Conservation (phyloP, 23 tunicate genomes). For the Styela clava region DNA sequence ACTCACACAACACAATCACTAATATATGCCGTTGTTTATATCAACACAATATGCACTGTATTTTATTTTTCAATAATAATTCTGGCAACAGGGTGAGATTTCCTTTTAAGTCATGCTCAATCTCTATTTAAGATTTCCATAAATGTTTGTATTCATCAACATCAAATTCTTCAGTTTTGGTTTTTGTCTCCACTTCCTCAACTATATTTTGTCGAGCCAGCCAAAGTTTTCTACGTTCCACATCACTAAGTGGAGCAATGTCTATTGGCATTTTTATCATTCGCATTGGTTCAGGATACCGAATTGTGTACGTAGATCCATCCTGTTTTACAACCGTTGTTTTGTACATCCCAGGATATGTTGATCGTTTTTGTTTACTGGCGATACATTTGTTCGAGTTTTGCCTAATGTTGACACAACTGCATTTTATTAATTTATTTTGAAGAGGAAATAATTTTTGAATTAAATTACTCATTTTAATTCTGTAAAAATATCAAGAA, state of each 20-base stretch:
- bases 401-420: neutral
- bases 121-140: constrained; percentile 38
- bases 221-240: constrained; percentile 63
- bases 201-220: constrained; percentile 40
- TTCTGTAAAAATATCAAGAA: neutral
- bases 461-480: neutral
- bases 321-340: constrained; percentile 46
- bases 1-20: no score
- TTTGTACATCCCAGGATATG: constrained; percentile 86
- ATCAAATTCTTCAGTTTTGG: constrained; percentile 36
- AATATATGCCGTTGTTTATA: no score
- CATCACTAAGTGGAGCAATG: constrained; percentile 36
- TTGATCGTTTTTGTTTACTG: constrained; percentile 46
- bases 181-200: constrained; percentile 15
- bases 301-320: constrained; percentile 60
- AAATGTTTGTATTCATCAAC: constrained; percentile 49
- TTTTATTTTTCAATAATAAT: no score
- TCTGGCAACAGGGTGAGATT: no score
- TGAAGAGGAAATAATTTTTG: no score
- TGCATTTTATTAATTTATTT: neutral
- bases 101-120: no score
- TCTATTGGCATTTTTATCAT: constrained; percentile 72
- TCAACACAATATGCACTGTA: no score
- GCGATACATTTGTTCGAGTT: constrained; percentile 10
- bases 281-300: constrained; percentile 45